phyloP scores from a whole-genome alignment of 2,113 vertebrate genomes.

The Rhagologus leucostigma region DNA sequence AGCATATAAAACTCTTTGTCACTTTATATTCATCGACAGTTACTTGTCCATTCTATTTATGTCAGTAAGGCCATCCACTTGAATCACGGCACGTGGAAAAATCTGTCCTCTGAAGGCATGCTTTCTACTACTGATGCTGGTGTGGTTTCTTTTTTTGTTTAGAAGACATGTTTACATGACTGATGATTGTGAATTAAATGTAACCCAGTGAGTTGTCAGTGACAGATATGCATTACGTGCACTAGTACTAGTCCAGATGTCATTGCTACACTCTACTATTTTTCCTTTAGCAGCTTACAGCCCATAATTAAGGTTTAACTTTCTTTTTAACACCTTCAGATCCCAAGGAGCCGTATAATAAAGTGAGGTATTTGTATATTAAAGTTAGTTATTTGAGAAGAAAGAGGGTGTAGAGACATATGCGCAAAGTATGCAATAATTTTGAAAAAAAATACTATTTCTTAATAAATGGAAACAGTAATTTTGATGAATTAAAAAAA shows the following conservation, averaged over 20 bases:
- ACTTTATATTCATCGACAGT: constrained; percentile 6
- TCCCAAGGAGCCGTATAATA: neutral
- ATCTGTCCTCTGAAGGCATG: constrained; percentile 8
- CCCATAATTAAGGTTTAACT: constrained; percentile 56
- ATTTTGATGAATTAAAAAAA: constrained; percentile 20
- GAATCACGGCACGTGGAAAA: neutral
- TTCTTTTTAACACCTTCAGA: constrained; percentile 52
- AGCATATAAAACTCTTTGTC: neutral
- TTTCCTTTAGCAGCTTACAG: constrained; percentile 42
- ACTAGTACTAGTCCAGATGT: constrained; percentile 38
- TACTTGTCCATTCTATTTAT: neutral
- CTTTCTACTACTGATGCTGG: neutral
- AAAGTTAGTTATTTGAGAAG: constrained; percentile 39
- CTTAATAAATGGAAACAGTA: constrained; percentile 21
- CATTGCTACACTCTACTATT: constrained; percentile 10
- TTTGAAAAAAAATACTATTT: neutral
- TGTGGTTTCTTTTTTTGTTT: neutral
- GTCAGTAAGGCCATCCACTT: neutral
- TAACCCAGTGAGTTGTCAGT: constrained; percentile 67
- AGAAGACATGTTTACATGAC: constrained; percentile 58
- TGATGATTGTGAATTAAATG: constrained; percentile 67
- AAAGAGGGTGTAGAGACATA: neutral
- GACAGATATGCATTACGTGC: constrained; percentile 58
- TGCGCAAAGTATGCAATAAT: neutral
- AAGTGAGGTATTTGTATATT: constrained; percentile 26